These are phyloP conservation scores for Antennarius striatus DNA, from an alignment of 2,113 vertebrate genomes.

Conservation along the genomic window DNA sequence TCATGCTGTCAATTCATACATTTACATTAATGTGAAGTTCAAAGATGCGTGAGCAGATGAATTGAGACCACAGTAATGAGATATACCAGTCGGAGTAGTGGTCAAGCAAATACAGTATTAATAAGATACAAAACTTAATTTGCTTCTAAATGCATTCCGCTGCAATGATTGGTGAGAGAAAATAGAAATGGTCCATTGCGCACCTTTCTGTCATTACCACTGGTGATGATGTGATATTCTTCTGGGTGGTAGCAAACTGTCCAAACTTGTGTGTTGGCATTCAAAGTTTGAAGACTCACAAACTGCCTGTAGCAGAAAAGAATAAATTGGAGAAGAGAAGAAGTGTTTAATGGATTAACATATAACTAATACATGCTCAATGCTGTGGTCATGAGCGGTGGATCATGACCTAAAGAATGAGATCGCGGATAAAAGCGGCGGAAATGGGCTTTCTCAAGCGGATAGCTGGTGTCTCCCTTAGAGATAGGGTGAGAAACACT, in stretches of 20 bases:
- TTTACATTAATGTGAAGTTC: too few relatives aligned
- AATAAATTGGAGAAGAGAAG: not conserved
- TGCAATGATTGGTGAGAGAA: not conserved
- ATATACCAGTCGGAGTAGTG: not conserved
- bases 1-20: too few relatives aligned
- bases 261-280: constrained; percentile 84
- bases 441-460: too few relatives aligned
- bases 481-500: too few relatives aligned
- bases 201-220: constrained; percentile 89
- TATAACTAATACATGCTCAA: too few relatives aligned
- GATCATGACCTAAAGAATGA: too few relatives aligned
- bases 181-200: not conserved
- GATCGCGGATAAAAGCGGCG: too few relatives aligned
- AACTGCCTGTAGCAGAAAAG: constrained; percentile 76
- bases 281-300: constrained; percentile 84
- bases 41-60: too few relatives aligned
- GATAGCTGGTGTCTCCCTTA: too few relatives aligned
- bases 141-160: too few relatives aligned
- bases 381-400: not conserved
- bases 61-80: not conserved
- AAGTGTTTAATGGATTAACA: not conserved
- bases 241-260: constrained; percentile 90
- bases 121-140: not conserved
- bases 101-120: too few relatives aligned
- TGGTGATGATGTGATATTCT: constrained; percentile 88